Conservation (phyloP, 2,888 invertebrate species). For the Luperina testacea region DNA sequence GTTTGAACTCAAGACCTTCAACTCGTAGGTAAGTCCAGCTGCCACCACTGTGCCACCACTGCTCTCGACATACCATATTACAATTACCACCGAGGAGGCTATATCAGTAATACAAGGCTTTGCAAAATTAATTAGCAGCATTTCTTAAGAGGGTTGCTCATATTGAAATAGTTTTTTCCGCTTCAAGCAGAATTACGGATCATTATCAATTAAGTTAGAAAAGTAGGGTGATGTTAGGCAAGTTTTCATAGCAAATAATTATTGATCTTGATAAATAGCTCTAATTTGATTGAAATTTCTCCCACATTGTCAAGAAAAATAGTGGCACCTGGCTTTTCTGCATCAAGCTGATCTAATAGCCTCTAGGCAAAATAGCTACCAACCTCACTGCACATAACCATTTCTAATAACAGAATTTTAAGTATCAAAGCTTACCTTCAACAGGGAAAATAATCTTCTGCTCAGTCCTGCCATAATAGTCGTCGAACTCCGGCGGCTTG, state of each 20-base stretch:
- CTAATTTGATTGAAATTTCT: not conserved
- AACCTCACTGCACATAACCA: not conserved
- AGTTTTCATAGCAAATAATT: not conserved
- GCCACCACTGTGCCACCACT: not conserved
- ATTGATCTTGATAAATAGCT: not conserved
- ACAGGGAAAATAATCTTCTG: slow-evolving; percentile 95
- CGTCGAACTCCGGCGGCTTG: slow-evolving; percentile 92
- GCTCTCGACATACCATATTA: not conserved
- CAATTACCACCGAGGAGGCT: not conserved
- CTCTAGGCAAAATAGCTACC: not conserved
- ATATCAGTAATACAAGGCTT: not conserved
- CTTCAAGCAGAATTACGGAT: too few species aligned
- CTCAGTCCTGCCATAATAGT: slow-evolving; percentile 95
- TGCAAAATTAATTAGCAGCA: not conserved
- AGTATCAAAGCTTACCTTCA: slow-evolving; percentile 90
- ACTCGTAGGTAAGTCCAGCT: not conserved
- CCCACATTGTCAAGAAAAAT: not conserved
- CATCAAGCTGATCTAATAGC: not conserved
- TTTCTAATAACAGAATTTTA: not conserved
- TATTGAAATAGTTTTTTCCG: not conserved
- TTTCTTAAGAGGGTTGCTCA: too few species aligned
- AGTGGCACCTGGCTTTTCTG: not conserved
- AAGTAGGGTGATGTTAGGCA: not conserved
- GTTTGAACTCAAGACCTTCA: too few species aligned
- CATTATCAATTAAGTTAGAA: too few species aligned